Evolutionary conservation across 2,888 invertebrate genomes (phyloP), one percentile per base, ranked within the genome.

Genomic region (Panorpa germanica): DNA sequence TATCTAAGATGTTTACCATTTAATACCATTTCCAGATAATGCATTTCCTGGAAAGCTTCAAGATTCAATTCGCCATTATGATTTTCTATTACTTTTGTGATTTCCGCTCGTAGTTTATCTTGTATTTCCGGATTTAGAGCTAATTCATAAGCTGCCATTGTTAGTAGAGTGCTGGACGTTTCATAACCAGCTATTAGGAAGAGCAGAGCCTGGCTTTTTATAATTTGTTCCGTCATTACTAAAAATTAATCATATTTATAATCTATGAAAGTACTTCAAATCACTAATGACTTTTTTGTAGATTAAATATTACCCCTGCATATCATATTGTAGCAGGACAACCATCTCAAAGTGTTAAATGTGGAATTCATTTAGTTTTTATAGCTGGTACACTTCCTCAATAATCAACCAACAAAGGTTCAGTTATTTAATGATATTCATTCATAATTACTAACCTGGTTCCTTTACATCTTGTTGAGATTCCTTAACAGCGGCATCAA

Each of bases 131-230:
- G 55, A 34, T 55, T 51, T 1, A 54, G 49, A 0, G 65, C 63
- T 23, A 70, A 40, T 9, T 59, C 58, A 40, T 63, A 62, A 7
- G 62, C 48, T 2, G 59, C 59, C 37, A 64, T 65, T 0, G 63
- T 59, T 19, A 67, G 41, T n/a, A 65, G 43, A 0, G 63, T 63
- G 29, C 66, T 62, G 0, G 66, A 64, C 0, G 69, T 69, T 42
- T 70, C 69, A 40, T 61, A 69, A 1, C 68, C 69, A 28, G 65
- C 69, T 29, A 65, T 46, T 3, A 69, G 57, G 46, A 70, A 69
- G 3, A 68, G 44, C 18, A 68, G 47, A 6, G 61, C 57, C 43
- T 70, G 67, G 1, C 65, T 65, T 35, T 63, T 58, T 14, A 64
- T 55, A 3, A 61, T 59, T 32, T 60, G 59, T 28, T 63, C 61